These are phyloP conservation scores for Globodera ellingtonae DNA, from an alignment of 1,140 invertebrate genomes.

Conservation along the genomic window DNA sequence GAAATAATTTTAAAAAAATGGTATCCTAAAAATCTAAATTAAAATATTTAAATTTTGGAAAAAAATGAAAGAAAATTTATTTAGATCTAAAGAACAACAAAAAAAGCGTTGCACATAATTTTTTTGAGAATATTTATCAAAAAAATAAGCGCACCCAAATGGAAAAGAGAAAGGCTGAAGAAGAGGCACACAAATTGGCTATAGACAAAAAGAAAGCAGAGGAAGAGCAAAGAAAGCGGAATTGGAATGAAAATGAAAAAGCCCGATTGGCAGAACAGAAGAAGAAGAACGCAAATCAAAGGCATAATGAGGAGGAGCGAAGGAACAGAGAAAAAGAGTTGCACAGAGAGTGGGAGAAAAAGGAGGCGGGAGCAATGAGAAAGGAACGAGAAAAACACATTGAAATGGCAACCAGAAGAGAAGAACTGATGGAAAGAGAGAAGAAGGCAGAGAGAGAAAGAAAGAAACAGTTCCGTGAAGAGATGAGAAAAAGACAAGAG, in stretches of 20 bases:
- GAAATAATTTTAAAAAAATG: no score
- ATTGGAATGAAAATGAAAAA: not conserved
- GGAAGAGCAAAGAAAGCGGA: not conserved
- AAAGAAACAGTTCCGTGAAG: not conserved
- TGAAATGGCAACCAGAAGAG: not conserved
- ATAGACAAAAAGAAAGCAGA: not conserved
- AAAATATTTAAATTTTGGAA: no score
- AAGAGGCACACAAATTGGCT: not conserved
- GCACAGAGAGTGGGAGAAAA: not conserved
- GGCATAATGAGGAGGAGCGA: not conserved
- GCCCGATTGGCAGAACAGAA: not conserved
- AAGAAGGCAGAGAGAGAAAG: not conserved
- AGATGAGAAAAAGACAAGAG: not conserved
- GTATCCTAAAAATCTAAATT: no score
- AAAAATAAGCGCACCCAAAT: not conserved
- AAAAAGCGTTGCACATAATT: constrained; percentile 1
- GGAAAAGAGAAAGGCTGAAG: not conserved
- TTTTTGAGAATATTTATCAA: no score
- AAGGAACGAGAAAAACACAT: not conserved
- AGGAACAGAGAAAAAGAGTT: not conserved
- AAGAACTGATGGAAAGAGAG: not conserved
- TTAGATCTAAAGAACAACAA: not conserved
- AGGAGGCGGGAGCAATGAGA: not conserved
- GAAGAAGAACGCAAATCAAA: not conserved
- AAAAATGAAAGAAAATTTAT: not conserved